Conservation (phyloP, 2,797 vertebrate genomes). For the Sebastes oblongus region DNA sequence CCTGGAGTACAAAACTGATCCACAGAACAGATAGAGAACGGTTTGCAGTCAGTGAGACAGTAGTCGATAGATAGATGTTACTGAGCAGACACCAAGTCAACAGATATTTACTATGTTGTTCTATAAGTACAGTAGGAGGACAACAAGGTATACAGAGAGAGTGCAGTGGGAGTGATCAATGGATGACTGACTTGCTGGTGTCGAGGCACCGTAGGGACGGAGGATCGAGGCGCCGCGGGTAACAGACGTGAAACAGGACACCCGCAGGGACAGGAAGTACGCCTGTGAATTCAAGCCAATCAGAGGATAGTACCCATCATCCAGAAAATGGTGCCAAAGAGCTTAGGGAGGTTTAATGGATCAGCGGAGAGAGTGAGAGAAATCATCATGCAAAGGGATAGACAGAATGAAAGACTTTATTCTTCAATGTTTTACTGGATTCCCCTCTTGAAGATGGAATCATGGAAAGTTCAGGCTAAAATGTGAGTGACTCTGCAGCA, state of each 20-base stretch:
- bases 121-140: background rate
- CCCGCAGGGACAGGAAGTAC: slow-evolving; percentile 8
- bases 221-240: background rate
- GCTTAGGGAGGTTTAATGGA: background rate
- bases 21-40: background rate
- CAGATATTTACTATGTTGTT: too few relatives aligned
- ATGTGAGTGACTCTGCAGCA: background rate
- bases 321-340: slow-evolving; percentile 2
- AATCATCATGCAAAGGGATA: background rate
- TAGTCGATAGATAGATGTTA: background rate
- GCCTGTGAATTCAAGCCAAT: slow-evolving; percentile 10
- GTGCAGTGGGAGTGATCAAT: background rate
- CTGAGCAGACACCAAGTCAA: too few relatives aligned
- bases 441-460: background rate
- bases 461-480: background rate
- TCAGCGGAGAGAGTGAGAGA: background rate
- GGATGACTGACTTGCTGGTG: background rate
- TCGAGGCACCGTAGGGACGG: background rate
- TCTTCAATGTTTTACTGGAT: background rate
- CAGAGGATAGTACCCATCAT: slow-evolving; percentile 10
- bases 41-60: background rate
- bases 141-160: background rate
- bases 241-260: background rate
- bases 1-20: background rate
- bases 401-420: background rate